Evolutionary conservation across 2,113 vertebrate genomes (phyloP).

Genomic region (Alligator sinensis): DNA sequence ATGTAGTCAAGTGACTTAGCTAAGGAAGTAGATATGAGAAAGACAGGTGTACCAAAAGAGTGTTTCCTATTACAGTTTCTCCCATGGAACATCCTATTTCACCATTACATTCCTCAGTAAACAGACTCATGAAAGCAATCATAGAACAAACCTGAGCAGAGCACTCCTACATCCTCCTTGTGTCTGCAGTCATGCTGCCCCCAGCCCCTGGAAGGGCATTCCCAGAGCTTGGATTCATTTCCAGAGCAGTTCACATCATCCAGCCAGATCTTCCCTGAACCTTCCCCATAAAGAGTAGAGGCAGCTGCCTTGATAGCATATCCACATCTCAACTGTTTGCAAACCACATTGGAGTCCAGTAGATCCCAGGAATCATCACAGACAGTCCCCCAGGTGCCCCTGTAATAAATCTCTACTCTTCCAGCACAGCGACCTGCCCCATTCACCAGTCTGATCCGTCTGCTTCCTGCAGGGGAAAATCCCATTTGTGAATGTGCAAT

Average conservation of each 20-base stretch:
- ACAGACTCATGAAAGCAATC: not conserved
- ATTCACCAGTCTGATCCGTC: not conserved
- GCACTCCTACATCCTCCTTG: conserved; percentile 40
- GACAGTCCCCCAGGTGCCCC: no score
- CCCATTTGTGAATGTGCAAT: no score
- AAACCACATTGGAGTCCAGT: conserved; percentile 41
- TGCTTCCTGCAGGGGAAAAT: conserved; percentile 19
- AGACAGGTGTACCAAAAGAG: no score
- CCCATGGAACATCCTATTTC: fast-evolving
- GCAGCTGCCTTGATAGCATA: not conserved
- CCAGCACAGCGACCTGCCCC: conserved; percentile 30
- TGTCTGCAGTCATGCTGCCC: not conserved
- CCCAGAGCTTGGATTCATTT: conserved; percentile 46
- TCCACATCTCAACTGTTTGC: conserved; percentile 56
- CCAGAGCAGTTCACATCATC: conserved; percentile 20
- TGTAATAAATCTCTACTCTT: conserved; percentile 33
- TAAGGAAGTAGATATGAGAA: no score
- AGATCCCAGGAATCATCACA: no score
- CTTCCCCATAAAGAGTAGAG: conserved; percentile 8
- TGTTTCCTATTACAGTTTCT: no score
- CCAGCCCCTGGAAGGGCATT: not conserved
- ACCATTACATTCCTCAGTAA: fast-evolving
- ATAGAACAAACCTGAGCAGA: conserved; percentile 39
- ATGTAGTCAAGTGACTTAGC: fast-evolving
- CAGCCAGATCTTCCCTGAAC: conserved; percentile 6